Conservation (phyloP, 2,113 vertebrate genomes). For the Vulpes vulpes region DNA sequence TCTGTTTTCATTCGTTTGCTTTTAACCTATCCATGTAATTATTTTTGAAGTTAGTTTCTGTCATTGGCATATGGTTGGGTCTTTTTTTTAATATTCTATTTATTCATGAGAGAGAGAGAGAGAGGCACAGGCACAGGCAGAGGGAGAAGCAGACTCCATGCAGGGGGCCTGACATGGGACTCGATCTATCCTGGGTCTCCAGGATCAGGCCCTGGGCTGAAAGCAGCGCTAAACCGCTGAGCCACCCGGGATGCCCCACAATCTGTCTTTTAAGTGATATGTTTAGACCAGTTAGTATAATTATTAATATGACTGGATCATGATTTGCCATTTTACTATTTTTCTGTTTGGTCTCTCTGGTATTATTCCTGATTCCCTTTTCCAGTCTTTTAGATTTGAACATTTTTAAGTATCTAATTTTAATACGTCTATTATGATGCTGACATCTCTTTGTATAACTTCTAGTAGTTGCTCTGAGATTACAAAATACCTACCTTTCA, state of each 20-base stretch:
- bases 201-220: no score
- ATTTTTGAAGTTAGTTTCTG: neutral
- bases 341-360: neutral
- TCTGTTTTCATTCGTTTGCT: neutral
- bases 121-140: no score
- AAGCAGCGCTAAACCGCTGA: no score
- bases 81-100: neutral
- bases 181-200: no score
- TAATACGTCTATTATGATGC: neutral
- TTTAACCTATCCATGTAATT: neutral
- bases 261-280: neutral
- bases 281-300: neutral
- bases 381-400: constrained; percentile 10
- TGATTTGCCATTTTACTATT: neutral
- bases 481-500: constrained; percentile 36
- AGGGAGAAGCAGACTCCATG: no score
- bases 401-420: neutral
- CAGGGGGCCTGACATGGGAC: no score
- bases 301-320: neutral
- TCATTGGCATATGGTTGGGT: neutral
- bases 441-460: neutral
- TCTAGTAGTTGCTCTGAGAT: neutral
- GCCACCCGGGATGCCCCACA: neutral
- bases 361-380: neutral
- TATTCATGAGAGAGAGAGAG: no score